Percentiles rank a stretch among this genome's conserved stretches.
Conservation (phyloP, 2,888 invertebrate species). For the Melanostoma mellinum region DNA sequence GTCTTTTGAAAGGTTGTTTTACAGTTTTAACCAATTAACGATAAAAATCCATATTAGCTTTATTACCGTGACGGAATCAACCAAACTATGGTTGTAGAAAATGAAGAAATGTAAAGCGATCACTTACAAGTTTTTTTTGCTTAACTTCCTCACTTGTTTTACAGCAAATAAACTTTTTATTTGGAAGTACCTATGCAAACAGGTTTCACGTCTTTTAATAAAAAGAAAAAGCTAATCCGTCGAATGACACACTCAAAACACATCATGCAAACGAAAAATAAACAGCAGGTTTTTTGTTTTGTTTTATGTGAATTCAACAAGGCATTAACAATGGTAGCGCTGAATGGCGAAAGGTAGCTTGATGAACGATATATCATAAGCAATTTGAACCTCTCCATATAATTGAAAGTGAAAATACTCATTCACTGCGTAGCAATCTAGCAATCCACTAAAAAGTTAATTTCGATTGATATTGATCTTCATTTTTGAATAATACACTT, state of each 20-base stretch:
- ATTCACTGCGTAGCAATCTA: slow-evolving; percentile 24
- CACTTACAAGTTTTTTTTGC: background rate
- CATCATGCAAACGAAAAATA: background rate
- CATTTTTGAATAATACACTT: slow-evolving; percentile 31
- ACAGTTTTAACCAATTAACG: background rate
- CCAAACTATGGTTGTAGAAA: too few species aligned
- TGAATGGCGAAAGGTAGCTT: slow-evolving; percentile 39
- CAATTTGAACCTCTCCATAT: slow-evolving; percentile 13
- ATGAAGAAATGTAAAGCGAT: background rate
- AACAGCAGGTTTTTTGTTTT: slow-evolving; percentile 6
- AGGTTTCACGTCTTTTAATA: too few species aligned
- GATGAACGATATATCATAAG: slow-evolving; percentile 20
- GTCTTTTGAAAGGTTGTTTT: background rate
- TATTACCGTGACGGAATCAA: background rate
- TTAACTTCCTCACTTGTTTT: too few species aligned
- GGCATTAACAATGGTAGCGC: background rate
- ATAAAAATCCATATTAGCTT: background rate
- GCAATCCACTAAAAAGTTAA: slow-evolving; percentile 26
- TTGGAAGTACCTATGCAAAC: background rate
- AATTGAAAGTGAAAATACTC: slow-evolving; percentile 49
- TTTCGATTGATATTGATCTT: slow-evolving; percentile 18
- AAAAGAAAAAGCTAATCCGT: background rate
- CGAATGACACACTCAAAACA: background rate
- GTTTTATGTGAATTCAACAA: slow-evolving; percentile 13
- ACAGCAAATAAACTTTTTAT: too few species aligned